phyloP scores from a whole-genome alignment of 1,140 invertebrate genomes.

The Drosophila subobscura region DNA sequence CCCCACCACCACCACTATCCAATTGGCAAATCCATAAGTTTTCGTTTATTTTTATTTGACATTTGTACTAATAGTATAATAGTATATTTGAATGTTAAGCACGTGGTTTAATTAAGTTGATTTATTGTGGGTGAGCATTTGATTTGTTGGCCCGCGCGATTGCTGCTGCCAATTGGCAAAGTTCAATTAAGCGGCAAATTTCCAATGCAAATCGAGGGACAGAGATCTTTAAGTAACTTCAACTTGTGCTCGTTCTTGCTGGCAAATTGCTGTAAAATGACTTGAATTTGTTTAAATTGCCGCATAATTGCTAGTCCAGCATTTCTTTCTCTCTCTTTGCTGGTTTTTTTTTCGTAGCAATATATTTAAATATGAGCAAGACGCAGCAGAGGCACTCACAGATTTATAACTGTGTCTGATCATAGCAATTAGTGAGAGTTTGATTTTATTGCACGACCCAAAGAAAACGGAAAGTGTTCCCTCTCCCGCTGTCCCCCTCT shows the following conservation, averaged over 20 bases:
- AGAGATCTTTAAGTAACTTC: too few species aligned
- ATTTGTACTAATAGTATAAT: conserved; percentile 47
- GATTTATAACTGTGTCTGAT: conserved; percentile 83
- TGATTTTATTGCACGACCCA: conserved; percentile 73
- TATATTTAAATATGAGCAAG: conserved; percentile 42
- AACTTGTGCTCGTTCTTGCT: too few species aligned
- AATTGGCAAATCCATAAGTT: conserved; percentile 53
- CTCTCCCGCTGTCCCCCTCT: too few species aligned
- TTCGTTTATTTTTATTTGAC: conserved; percentile 59
- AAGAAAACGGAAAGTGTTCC: conserved; percentile 71
- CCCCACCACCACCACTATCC: conserved; percentile 8
- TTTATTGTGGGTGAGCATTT: conserved; percentile 70
- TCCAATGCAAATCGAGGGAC: conserved; percentile 27
- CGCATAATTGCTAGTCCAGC: conserved; percentile 60
- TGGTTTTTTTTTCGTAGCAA: neutral
- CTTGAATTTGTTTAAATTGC: conserved; percentile 74
- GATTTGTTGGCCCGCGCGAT: conserved; percentile 32
- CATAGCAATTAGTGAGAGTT: conserved; percentile 83
- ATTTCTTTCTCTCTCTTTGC: conserved; percentile 8
- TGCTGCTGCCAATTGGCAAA: conserved; percentile 19
- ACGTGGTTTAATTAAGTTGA: conserved; percentile 71
- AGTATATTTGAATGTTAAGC: conserved; percentile 74
- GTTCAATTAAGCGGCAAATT: conserved; percentile 61
- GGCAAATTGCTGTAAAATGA: conserved; percentile 23
- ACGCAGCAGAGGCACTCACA: conserved; percentile 51